phyloP scores from a whole-genome alignment of 2,797 vertebrate species.

The Oryzias sinensis region DNA sequence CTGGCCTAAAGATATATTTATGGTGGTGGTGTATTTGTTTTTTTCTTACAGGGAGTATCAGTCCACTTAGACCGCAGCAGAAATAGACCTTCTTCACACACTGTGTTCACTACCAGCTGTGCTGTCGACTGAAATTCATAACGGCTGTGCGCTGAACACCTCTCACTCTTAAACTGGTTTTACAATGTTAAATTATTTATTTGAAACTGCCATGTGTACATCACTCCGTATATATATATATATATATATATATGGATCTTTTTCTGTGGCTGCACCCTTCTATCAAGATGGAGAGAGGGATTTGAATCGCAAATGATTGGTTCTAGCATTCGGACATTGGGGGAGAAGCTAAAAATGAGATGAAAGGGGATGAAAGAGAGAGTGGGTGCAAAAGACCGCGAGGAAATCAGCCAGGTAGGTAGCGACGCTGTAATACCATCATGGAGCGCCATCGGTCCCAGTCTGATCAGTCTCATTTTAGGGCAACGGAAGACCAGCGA shows the following conservation, averaged over 20 bases:
- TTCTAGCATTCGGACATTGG: conserved; percentile 57
- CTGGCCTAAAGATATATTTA: conserved; percentile 31
- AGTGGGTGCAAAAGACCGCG: conserved; percentile 29
- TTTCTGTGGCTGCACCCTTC: conserved; percentile 24
- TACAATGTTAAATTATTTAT: conserved; percentile 15
- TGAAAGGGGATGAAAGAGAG: conserved; percentile 23
- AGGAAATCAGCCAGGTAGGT: conserved; percentile 35
- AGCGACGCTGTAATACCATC: conserved; percentile 68
- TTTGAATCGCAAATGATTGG: conserved; percentile 57
- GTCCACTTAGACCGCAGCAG: conserved; percentile 17
- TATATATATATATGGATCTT: conserved; percentile 34
- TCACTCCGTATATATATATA: conserved; percentile 27
- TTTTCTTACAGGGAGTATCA: conserved; percentile 14
- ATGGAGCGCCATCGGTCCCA: conserved; percentile 55
- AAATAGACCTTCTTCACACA: conserved; percentile 31
- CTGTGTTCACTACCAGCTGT: conserved; percentile 23
- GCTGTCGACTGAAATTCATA: conserved; percentile 21
- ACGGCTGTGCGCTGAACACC: conserved; percentile 11
- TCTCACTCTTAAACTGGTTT: conserved; percentile 29
- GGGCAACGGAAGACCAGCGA: conserved; percentile 63
- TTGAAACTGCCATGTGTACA: conserved; percentile 20
- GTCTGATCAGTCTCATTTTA: conserved; percentile 73
- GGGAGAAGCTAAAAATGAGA: conserved; percentile 54
- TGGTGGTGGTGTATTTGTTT: conserved; percentile 12
- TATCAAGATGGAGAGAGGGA: conserved; percentile 65